A percentile compares a stretch with the other conserved stretches of the same genome.
Evolutionary conservation across 1,140 invertebrate species (phyloP).

Genomic region (Ganaspis sp.): DNA sequence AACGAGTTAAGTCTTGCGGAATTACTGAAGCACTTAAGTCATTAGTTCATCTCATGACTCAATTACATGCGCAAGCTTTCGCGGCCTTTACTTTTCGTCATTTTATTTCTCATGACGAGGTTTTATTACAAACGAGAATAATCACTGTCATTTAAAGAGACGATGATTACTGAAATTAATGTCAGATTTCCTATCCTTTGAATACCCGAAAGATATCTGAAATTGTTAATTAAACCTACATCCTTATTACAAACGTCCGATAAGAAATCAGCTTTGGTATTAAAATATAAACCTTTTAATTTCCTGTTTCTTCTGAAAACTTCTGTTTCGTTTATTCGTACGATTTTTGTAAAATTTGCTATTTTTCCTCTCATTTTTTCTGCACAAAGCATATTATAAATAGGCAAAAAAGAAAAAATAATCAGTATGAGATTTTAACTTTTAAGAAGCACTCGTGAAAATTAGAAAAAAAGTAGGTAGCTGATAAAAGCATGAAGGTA

Average conservation of each 20-base stretch:
- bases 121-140: constrained; percentile 3
- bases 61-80: constrained; percentile 1
- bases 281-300: no score
- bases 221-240: not conserved
- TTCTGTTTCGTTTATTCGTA: no score
- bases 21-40: constrained; percentile 15
- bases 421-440: not conserved
- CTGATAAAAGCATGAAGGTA: constrained; percentile 8
- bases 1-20: constrained; percentile 20
- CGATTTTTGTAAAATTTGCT: no score
- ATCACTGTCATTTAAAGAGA: not conserved
- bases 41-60: constrained; percentile 30
- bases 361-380: not conserved
- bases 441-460: not conserved
- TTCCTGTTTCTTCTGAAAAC: no score
- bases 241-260: no score
- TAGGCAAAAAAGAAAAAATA: not conserved
- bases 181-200: not conserved
- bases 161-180: constrained; percentile 9
- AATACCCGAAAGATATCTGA: not conserved
- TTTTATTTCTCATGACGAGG: constrained; percentile 1
- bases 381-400: not conserved
- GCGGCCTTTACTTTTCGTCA: not conserved
- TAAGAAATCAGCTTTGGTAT: no score
- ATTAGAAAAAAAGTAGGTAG: not conserved